Conservation (phyloP, 2,797 vertebrate species). For the Silurus aristotelis region DNA sequence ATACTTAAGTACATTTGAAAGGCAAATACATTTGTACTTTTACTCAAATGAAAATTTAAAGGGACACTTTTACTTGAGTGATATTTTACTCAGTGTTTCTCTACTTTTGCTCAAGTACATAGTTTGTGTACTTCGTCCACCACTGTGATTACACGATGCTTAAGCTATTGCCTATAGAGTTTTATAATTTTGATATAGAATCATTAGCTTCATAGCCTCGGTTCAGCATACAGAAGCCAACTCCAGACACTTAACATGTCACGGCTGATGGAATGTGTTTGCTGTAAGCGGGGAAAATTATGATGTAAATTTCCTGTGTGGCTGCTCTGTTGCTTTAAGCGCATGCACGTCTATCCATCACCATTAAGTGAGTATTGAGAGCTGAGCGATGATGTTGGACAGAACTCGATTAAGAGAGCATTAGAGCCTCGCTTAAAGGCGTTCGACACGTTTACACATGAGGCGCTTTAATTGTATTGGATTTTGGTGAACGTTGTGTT, state of each 20-base stretch:
- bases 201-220: background rate
- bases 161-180: background rate
- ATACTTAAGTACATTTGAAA: too few species aligned
- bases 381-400: slow-evolving; percentile 42
- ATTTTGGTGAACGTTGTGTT: slow-evolving; percentile 40
- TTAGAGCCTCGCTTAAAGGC: slow-evolving; percentile 46
- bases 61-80: too few species aligned
- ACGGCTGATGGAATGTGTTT: slow-evolving; percentile 1
- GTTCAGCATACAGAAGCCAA: background rate
- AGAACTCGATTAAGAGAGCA: slow-evolving; percentile 55
- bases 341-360: slow-evolving; percentile 46
- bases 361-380: slow-evolving; percentile 46
- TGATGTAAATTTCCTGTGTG: slow-evolving; percentile 19
- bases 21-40: too few species aligned
- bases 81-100: too few species aligned
- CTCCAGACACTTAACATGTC: background rate
- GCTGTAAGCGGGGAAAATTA: slow-evolving; percentile 2
- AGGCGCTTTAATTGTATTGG: slow-evolving; percentile 9
- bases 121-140: too few species aligned
- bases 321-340: slow-evolving; percentile 35
- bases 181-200: background rate
- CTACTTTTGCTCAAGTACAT: too few species aligned
- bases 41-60: too few species aligned
- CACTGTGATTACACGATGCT: background rate
- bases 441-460: slow-evolving; percentile 34